Base-by-base conservation (phyloP, 2,113 vertebrate species). In the Otolemur garnettii region DNA sequence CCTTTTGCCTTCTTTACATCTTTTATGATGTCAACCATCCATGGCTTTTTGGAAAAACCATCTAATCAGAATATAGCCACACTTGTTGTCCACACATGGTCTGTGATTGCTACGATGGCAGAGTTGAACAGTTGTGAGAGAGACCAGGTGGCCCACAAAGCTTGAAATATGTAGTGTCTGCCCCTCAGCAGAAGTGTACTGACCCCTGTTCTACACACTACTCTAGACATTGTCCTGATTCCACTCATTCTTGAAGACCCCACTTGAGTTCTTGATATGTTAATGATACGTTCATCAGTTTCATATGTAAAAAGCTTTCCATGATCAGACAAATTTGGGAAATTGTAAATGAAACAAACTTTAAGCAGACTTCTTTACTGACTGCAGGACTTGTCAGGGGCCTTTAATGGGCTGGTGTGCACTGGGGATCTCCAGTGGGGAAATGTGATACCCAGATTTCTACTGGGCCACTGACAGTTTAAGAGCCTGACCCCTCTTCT, bases 371-470 rank as follows among this genome's bases (percentile, higher is more conserved):
- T 33, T 60, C 42, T 38, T 83, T 21, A 7, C 33, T 14, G 12
- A 75, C 33, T 57, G 26, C 18, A n/a, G 45, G 68, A 89, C 60
- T 85, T 81, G 7, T 11, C 30, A 64, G 89, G 59, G 59, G 33
- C 59, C 5, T 64, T 94, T 38, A 57, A 22, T 4, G 18, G n/a
- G 28, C 10, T 22, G 5, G 5, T 24, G 55, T 12, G 12, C 35
- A 2, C 8, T 19, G 19, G 59, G 38, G 57, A 11, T 45, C 28
- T 38, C 88, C 42, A 42, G 7, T 14, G 19, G 5, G 62, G 18
- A 9, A n/a, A 21, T 2, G n/a, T 15, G 60, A 18, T 1, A 3
- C 3, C 18, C 2, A 0, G 21, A 9, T 5, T 71, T 66, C 21
- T 2, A 0, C 14, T 1, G 57, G 53, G 33, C 55, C 57, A 21